Base-by-base conservation (phyloP, 2,888 invertebrate species). In the Rhorus exstirpatorius region DNA sequence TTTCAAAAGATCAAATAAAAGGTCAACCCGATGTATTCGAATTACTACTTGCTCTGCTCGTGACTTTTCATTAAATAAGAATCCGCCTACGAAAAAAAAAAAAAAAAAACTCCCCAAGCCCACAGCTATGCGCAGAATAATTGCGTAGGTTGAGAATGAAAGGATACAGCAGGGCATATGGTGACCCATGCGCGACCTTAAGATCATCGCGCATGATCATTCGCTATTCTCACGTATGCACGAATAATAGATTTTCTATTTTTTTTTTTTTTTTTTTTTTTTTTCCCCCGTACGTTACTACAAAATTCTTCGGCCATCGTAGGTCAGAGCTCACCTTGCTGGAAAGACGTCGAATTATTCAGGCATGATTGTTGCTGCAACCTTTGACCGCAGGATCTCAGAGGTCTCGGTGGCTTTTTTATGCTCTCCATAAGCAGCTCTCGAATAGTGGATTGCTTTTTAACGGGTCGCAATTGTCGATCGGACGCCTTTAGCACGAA, bases 401-500 rank as follows among this genome's bases (percentile, higher is more conserved):
- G 71, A 17, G 88, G 88, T 90, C 96, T 95, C 67, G 97, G 91
- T 44, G 91, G 96, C 85, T 96, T 94, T 89, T 97, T 96, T 88
- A 98, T 98, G 81, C 97, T 97, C 86, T 97, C 97, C 93, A 98
- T 96, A 35, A 98, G 94, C 88, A 96, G 95, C 93, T 98, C 98
- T 83, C 97, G 95, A 0, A 98, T 96, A 12, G 97, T 97, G 70
- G 95, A 94, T 86, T 95, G 95, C 85, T 95, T 95, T 78, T 95
- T 95, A 38, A 96, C 94, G 1, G 97, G 97, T 65, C 96, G 96
- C 88, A 98, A 93, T 91, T 97, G 96, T 78, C 98, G 95, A 90
- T 98, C 97, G 65, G 97, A 96, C 67, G 96, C 98, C 97, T 97
- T 87, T n/a, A 46, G 21, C 21, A 1, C 8, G 26, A 4, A 55